These are phyloP conservation scores for Pseudomugil tenellus DNA, from an alignment of 2,797 vertebrate species.

Conservation along the genomic window DNA sequence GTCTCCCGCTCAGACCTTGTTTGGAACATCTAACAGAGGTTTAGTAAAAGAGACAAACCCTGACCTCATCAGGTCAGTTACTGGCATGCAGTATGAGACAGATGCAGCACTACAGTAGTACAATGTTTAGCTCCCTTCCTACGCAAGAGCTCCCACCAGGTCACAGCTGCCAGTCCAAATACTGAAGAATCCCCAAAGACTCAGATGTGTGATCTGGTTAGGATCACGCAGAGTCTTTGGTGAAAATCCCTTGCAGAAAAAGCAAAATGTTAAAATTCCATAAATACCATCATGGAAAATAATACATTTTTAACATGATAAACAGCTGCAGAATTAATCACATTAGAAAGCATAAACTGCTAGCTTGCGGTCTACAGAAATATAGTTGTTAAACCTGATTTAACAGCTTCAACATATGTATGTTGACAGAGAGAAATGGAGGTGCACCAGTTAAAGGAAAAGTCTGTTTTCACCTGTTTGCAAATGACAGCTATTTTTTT, in stretches of 20 bases:
- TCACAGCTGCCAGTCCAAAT: slow-evolving; percentile 42
- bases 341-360: no score
- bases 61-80: slow-evolving; percentile 29
- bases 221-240: slow-evolving; percentile 1
- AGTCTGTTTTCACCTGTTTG: no score
- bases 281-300: no score
- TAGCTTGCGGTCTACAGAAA: no score
- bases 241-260: background rate
- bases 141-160: slow-evolving; percentile 51
- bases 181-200: slow-evolving; percentile 22
- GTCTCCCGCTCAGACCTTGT: slow-evolving; percentile 37
- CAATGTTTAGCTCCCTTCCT: slow-evolving; percentile 44
- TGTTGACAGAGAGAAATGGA: no score
- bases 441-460: no score
- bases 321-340: no score
- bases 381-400: no score
- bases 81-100: slow-evolving; percentile 18
- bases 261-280: no score
- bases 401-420: no score
- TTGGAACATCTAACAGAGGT: slow-evolving; percentile 23
- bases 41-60: slow-evolving; percentile 26
- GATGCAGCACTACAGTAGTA: slow-evolving; percentile 30
- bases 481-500: no score
- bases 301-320: no score
- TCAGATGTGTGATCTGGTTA: slow-evolving; percentile 29